These are phyloP conservation scores for Nansenia antarctica DNA, from an alignment of 2,113 vertebrate species.

Conservation along the genomic window DNA sequence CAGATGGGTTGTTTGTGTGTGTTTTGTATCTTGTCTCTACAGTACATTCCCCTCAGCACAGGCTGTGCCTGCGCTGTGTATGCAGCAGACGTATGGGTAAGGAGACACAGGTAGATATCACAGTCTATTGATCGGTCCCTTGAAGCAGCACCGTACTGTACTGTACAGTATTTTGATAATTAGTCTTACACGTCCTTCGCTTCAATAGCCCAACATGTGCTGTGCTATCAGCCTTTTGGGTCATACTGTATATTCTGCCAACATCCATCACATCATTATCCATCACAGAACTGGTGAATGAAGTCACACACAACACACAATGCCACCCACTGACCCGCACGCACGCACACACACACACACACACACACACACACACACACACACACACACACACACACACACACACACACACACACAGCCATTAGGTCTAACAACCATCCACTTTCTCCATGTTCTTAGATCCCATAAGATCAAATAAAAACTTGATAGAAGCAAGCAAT, in stretches of 20 bases:
- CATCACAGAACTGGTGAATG: background rate
- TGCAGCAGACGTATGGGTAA: background rate
- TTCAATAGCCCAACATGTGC: background rate
- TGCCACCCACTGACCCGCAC: background rate
- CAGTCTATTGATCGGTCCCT: background rate
- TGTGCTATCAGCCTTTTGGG: background rate
- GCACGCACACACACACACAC: slow-evolving; percentile 1
- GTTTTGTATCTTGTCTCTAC: background rate
- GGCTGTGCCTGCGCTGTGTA: background rate
- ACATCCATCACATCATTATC: background rate
- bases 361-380: background rate
- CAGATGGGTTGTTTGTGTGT: background rate
- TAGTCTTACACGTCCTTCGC: background rate
- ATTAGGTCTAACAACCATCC: background rate
- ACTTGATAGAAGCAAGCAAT: background rate
- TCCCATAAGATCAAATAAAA: slow-evolving; percentile 5
- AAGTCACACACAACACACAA: background rate
- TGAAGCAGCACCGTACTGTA: background rate
- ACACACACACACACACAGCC: background rate
- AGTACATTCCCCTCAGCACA: background rate
- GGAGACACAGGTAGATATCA: background rate
- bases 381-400: background rate
- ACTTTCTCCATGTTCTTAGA: background rate
- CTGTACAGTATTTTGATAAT: background rate
- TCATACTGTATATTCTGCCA: background rate